phyloP scores from a whole-genome alignment of 23 tunicate genomes.

The Ascidia mentula region DNA sequence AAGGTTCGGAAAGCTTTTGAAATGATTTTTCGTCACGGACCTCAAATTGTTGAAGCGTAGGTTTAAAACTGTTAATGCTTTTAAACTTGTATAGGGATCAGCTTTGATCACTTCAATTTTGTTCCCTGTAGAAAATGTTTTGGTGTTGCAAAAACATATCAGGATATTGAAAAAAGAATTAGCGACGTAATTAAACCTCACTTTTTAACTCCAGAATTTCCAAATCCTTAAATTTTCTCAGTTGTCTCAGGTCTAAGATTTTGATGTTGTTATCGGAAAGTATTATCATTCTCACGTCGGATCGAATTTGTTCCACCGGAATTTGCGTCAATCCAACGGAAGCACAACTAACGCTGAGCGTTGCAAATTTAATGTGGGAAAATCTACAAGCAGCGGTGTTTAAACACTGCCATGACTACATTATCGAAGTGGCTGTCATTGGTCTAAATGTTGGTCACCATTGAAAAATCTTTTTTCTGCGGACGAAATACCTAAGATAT shows the following conservation, averaged over 20 bases:
- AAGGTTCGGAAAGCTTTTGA: slow-evolving; percentile 53
- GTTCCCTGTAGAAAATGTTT: slow-evolving; percentile 18
- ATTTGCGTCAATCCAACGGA: slow-evolving; percentile 27
- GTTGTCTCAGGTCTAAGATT: slow-evolving; percentile 10
- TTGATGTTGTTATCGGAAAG: slow-evolving; percentile 21
- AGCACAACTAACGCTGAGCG: slow-evolving; percentile 56
- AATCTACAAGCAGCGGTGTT: background rate
- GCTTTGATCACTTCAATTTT: background rate
- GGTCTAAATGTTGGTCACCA: no score
- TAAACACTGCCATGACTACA: no score
- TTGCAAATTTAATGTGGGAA: background rate
- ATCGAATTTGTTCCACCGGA: slow-evolving; percentile 35
- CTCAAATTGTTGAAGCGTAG: slow-evolving; percentile 36
- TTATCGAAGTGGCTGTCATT: no score
- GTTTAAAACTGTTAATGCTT: slow-evolving; percentile 1
- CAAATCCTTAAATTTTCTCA: slow-evolving; percentile 27
- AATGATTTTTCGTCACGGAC: slow-evolving; percentile 23
- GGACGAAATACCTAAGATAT: no score
- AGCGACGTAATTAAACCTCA: background rate
- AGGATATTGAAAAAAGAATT: background rate
- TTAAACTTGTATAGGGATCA: background rate
- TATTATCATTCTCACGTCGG: slow-evolving; percentile 25
- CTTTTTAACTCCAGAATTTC: slow-evolving; percentile 33
- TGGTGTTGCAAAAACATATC: background rate
- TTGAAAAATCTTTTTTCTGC: no score